Base-by-base conservation (phyloP, 2,888 invertebrate genomes). In the Drosophila affinis region DNA sequence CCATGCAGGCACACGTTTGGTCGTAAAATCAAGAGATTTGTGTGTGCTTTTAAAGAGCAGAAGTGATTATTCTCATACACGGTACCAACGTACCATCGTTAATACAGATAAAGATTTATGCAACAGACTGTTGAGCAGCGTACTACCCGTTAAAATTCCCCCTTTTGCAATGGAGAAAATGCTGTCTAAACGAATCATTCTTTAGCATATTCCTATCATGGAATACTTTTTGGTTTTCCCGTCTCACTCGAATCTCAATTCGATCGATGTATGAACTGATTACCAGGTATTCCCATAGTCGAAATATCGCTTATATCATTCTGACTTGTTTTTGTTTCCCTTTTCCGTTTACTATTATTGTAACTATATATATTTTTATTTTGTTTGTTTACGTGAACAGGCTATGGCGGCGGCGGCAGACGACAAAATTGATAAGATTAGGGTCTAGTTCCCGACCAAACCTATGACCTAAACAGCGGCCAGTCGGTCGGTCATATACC, bases 391-490 rank as follows among this genome's bases (percentile, higher is more conserved):
- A 59, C 64, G 73, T 47, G 52, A 34, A 55, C 59, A 17, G 55
- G 45, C 70, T 18, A 39, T 49, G 39, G 58, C 39, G 14, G 69
- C 73, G 24, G 39, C 61, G 53, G 57, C 69, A 46, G 57, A 67
- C 67, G 68, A 67, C 67, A 72, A 72, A 51, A 63, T 69, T 83
- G 81, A 81, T 81, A 78, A 81, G 81, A 81, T 78, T 77, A 63
- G 65, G 29, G 9, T 9, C 9, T 29, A 29, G 29, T 17, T 54
- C 17, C 55, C 54, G 49, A 57, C 56, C 74, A 54, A 60, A 77
- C 61, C 45, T 49, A 24, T 39, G 45, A 27, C 24, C 56, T 48
- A 44, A 62, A 62, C 69, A 54, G 57, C 39, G 51, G 58, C 45
- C 70, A 18, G 48, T 24, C 62, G 53, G 53, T 53, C 63, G 64